A percentile compares a stretch with the other conserved stretches of the same genome.
phyloP scores from a whole-genome alignment of 2,113 vertebrate species.

The Leptosomus discolor region DNA sequence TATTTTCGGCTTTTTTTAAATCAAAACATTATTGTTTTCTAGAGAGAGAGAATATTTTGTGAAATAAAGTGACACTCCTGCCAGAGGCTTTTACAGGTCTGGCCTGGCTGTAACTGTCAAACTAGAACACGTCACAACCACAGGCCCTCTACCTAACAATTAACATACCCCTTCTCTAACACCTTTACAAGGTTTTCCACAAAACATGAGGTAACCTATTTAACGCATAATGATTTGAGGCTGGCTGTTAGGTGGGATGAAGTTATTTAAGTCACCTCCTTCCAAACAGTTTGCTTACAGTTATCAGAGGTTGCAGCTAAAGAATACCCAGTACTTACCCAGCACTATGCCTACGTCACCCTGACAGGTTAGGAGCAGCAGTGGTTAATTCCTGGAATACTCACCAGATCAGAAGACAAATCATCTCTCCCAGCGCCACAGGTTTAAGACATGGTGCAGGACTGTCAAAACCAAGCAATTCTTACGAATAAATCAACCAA shows the following conservation, averaged over 20 bases:
- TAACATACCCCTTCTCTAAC: neutral
- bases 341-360: accelerated
- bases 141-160: neutral
- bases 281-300: neutral
- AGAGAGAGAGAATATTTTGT: neutral
- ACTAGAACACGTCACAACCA: neutral
- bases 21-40: neutral
- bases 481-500: neutral
- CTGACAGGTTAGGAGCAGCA: neutral
- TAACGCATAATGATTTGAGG: accelerated
- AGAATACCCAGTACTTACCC: neutral
- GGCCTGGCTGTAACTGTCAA: neutral
- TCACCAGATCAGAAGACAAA: neutral
- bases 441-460: neutral
- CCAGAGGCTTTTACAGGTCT: neutral
- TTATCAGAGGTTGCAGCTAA: neutral
- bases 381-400: neutral
- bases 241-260: neutral
- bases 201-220: neutral
- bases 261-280: neutral
- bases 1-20: neutral
- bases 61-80: neutral
- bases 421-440: neutral
- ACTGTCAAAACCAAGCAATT: neutral
- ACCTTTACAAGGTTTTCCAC: neutral